A percentile compares a stretch with the other conserved stretches of the same genome.
These are phyloP conservation scores for Hartigia nigra DNA, from an alignment of 2,888 invertebrate genomes.

Conservation along the genomic window DNA sequence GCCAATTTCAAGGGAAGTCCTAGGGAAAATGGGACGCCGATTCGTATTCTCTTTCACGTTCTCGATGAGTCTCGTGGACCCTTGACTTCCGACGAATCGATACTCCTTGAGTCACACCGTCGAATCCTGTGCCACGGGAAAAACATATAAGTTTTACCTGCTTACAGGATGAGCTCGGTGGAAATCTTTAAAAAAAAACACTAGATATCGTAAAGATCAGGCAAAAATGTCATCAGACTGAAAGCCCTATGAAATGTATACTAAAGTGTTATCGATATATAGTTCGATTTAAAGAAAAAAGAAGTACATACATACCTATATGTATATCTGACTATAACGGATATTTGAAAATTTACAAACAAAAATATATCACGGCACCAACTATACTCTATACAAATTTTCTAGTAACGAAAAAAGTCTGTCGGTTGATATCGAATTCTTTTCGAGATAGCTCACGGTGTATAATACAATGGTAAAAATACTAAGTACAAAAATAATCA, in stretches of 20 bases:
- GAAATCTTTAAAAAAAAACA: neutral
- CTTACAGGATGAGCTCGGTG: neutral
- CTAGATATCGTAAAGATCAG: neutral
- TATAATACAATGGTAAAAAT: neutral
- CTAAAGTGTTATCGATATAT: too few relatives aligned
- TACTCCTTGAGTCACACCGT: neutral
- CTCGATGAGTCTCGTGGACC: neutral
- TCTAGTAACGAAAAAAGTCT: neutral
- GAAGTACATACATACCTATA: neutral
- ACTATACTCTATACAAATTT: neutral
- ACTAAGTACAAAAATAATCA: neutral
- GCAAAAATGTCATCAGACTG: neutral
- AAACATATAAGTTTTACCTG: neutral
- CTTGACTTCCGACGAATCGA: neutral
- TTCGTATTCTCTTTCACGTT: neutral
- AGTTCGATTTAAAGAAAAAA: neutral
- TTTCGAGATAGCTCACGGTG: neutral
- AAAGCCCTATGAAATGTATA: too few relatives aligned
- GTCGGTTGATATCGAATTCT: neutral
- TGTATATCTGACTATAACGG: too few relatives aligned
- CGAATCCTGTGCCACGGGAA: neutral
- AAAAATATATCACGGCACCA: too few relatives aligned
- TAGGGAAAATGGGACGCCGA: neutral
- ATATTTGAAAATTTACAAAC: too few relatives aligned
- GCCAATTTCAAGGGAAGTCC: neutral